A percentile compares a stretch with the other conserved stretches of the same genome.
These are phyloP conservation scores for Cranoglanis bouderius DNA, from an alignment of 2,113 vertebrate species.

Conservation along the genomic window DNA sequence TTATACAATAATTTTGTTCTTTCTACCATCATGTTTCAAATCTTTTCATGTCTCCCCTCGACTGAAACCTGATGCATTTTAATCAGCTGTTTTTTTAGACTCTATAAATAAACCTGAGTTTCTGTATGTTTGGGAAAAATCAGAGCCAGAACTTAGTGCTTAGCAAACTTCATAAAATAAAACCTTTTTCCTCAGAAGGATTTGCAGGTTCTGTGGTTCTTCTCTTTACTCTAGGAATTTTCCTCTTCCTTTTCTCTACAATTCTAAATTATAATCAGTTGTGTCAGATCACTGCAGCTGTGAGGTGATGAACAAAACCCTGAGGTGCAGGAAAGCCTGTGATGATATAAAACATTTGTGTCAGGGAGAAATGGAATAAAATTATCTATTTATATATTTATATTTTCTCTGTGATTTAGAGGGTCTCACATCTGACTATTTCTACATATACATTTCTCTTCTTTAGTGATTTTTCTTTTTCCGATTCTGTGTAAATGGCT, in stretches of 20 bases:
- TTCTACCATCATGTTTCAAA: background rate
- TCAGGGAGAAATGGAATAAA: background rate
- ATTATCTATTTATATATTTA: conserved; percentile 3
- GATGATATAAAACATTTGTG: background rate
- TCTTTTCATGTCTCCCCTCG: background rate
- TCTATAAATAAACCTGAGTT: background rate
- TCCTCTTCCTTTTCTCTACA: background rate
- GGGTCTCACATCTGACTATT: background rate
- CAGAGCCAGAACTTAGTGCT: background rate
- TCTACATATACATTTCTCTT: background rate
- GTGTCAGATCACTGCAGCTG: background rate
- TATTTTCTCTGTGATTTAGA: background rate
- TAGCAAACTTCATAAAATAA: conserved; percentile 17
- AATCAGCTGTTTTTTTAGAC: background rate
- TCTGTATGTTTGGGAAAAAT: conserved; percentile 7
- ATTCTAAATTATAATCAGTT: background rate
- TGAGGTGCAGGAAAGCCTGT: background rate
- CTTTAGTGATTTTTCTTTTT: background rate
- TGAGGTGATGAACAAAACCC: background rate
- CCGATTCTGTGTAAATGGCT: background rate
- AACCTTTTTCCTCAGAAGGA: background rate
- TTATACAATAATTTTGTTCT: background rate
- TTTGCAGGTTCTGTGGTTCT: background rate
- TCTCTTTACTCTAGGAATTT: background rate
- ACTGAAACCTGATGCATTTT: background rate